Conservation (phyloP, 2,888 invertebrate genomes). For the Nemurella pictetii region DNA sequence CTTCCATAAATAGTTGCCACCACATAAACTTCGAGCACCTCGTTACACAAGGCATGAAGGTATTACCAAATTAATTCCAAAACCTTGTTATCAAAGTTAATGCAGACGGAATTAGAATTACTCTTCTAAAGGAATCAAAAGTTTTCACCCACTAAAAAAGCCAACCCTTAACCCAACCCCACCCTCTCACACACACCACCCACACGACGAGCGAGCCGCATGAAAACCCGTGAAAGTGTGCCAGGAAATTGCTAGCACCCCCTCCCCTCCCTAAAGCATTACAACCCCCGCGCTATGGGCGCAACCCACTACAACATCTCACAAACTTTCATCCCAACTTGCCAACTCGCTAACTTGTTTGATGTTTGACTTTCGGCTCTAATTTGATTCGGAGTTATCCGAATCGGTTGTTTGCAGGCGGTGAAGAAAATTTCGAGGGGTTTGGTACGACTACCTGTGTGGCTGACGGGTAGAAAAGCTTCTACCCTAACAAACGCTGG, state of each 20-base stretch:
- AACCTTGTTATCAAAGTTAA: background rate
- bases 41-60: too few species aligned
- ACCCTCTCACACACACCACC: background rate
- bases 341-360: background rate
- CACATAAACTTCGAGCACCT: too few species aligned
- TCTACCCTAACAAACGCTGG: too few species aligned
- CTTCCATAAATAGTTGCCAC: too few species aligned
- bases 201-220: background rate
- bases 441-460: too few species aligned
- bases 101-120: background rate
- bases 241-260: background rate
- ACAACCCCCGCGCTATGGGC: too few species aligned
- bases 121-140: background rate
- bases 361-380: background rate
- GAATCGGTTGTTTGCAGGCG: background rate
- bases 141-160: background rate
- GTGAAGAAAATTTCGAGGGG: background rate
- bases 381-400: background rate
- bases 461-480: too few species aligned
- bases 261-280: background rate
- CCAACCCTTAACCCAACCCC: background rate
- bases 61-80: background rate
- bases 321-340: background rate
- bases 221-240: background rate
- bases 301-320: background rate